Percentiles rank a stretch among this genome's conserved stretches.
Conservation (phyloP, 2,888 invertebrate genomes). For the Tupiocoris notatus region DNA sequence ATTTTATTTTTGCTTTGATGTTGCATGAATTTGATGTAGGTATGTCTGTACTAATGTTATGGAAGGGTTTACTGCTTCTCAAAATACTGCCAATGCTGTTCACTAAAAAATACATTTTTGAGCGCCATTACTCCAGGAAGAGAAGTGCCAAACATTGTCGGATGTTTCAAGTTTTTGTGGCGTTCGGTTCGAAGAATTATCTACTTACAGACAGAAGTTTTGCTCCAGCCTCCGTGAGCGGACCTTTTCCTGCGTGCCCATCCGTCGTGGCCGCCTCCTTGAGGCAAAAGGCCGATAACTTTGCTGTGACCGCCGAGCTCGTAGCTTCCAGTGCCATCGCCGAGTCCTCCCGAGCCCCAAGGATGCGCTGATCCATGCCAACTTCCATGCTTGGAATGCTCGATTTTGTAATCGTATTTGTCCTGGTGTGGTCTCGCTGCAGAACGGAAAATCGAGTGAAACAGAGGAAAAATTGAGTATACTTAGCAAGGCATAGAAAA, state of each 20-base stretch:
- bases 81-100: no score
- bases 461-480: no score
- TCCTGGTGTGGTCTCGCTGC: slow-evolving; percentile 25
- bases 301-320: slow-evolving; percentile 33
- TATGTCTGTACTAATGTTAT: no score
- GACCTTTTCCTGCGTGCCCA: slow-evolving; percentile 13
- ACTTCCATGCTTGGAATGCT: slow-evolving; percentile 43
- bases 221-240: slow-evolving; percentile 7
- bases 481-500: no score
- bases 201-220: slow-evolving; percentile 11
- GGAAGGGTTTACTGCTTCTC: no score
- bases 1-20: no score
- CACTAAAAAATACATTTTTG: no score
- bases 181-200: background rate
- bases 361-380: slow-evolving; percentile 46
- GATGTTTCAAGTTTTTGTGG: no score
- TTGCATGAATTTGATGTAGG: no score
- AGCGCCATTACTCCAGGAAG: no score
- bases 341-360: slow-evolving; percentile 44
- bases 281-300: slow-evolving; percentile 36
- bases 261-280: slow-evolving; percentile 19
- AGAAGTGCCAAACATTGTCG: no score
- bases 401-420: slow-evolving; percentile 38
- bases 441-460: no score
- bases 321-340: slow-evolving; percentile 43